Evolutionary conservation across 2,113 vertebrate genomes (phyloP), one percentile per base, ranked within the genome.

Genomic region (Danionella cerebrum): DNA sequence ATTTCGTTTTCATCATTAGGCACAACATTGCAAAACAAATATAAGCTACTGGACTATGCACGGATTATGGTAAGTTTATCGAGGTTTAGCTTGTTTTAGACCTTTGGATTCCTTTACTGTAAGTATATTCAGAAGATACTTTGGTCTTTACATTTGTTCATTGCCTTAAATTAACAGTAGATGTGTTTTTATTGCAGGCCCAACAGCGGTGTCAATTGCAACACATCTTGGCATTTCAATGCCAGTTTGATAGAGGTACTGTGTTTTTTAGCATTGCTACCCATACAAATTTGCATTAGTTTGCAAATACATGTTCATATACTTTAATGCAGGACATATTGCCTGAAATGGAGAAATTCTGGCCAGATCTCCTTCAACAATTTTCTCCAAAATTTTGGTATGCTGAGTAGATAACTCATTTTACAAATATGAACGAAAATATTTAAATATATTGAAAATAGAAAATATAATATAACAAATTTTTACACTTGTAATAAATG

Each of bases 11-110:
- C 65, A 18, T 63, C 81, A 81, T 27, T 74, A 90, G 89, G 72
- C 83, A 76, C 83, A 87, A 51, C 58, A 78, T 1, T 90, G 89
- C 69, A 76, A 82, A 55, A 5, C 72, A 38, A 75, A 83, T 42
- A 25, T 87, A 4, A 82, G 71, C 69, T 83, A 79, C 65, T 90
- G 89, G 89, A 84, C 87, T 41, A 44, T 90, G 9, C 89, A 90
- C 78, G 89, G 89, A 71, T 78, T 90, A 36, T 90, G 89, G 89
- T 89, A 75, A 65, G 67, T 48, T 50, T 19, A 14, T 36, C 12
- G 14, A 24, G 4, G n/a, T n/a, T n/a, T n/a, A n/a, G n/a, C n/a
- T n/a, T n/a, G n/a, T n/a, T n/a, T n/a, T n/a, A n/a, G n/a, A n/a
- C n/a, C n/a, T n/a, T n/a, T n/a, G n/a, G n/a, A n/a, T n/a, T n/a